These are phyloP conservation scores for Eupithecia tripunctaria DNA, from an alignment of 2,888 invertebrate species.

Conservation along the genomic window DNA sequence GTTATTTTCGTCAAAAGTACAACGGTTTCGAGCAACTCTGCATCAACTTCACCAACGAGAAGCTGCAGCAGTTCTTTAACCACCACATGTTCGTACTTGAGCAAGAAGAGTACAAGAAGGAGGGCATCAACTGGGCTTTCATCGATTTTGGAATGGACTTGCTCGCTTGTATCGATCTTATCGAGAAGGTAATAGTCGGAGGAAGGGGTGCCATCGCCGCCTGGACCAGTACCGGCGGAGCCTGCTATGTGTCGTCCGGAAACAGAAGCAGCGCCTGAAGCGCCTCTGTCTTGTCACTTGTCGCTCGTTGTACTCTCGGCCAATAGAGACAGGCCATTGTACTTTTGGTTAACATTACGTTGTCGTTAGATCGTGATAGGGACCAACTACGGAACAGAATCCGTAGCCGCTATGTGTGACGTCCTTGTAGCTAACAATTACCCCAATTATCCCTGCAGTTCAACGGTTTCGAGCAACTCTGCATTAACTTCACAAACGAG, in stretches of 20 bases:
- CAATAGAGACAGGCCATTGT: conserved; percentile 50
- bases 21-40: conserved; percentile 99
- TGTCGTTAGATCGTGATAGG: conserved; percentile 49
- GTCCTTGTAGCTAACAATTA: conserved; percentile 67
- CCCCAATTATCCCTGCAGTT: conserved; percentile 86
- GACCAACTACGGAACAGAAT: conserved; percentile 74
- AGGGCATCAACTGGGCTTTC: conserved; percentile 97
- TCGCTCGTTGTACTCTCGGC: conserved; percentile 39
- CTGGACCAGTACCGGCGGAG: conserved; percentile 55
- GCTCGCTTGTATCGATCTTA: conserved; percentile 97
- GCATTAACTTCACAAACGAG: conserved; percentile 99
- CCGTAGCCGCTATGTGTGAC: conserved; percentile 64
- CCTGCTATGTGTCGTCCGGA: conserved; percentile 43
- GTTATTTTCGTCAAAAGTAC: conserved; percentile 85
- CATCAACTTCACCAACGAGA: conserved; percentile 99
- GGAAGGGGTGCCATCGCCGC: conserved; percentile 58
- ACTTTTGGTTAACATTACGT: conserved; percentile 26
- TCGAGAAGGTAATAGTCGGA: conserved; percentile 92
- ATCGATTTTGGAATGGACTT: conserved; percentile 99
- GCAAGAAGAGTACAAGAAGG: conserved; percentile 97
- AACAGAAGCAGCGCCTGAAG: conserved; percentile 52
- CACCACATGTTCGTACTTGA: conserved; percentile 99
- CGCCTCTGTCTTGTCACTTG: conserved; percentile 44
- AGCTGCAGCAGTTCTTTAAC: conserved; percentile 99
- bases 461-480: conserved; percentile 99